These are phyloP conservation scores for Coendou prehensilis DNA, from an alignment of 2,797 vertebrate genomes.

Conservation along the genomic window DNA sequence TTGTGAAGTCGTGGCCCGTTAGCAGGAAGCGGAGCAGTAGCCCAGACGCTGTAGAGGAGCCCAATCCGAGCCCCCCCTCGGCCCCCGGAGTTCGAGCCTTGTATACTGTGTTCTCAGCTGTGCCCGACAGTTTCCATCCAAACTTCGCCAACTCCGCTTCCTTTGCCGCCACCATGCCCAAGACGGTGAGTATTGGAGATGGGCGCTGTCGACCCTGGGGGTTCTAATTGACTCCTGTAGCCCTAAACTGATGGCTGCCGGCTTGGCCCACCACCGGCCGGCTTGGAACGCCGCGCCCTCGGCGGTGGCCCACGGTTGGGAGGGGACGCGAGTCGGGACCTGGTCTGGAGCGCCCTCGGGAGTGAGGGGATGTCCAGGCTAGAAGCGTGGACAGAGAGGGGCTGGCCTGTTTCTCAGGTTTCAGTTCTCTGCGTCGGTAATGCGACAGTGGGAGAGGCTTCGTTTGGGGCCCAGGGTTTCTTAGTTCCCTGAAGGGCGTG, in stretches of 20 bases:
- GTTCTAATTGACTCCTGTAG: background rate
- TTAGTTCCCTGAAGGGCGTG: background rate
- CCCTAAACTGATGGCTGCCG: background rate
- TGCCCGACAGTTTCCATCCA: constrained; percentile 62
- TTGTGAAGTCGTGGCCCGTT: constrained; percentile 86
- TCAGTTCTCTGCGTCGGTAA: constrained; percentile 17
- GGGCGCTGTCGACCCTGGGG: background rate
- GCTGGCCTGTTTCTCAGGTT: constrained; percentile 48
- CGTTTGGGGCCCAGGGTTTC: background rate
- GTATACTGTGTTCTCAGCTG: constrained; percentile 51
- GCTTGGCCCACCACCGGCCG: background rate
- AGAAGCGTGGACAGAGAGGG: constrained; percentile 18
- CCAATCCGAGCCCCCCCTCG: constrained; percentile 26
- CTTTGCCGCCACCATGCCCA: constrained; percentile 87
- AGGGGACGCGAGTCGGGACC: constrained; percentile 53
- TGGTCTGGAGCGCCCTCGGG: background rate
- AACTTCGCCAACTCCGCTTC: constrained; percentile 80
- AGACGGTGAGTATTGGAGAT: constrained; percentile 85
- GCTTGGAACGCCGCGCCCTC: background rate
- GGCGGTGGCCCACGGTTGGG: constrained; percentile 13
- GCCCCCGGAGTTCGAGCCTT: background rate
- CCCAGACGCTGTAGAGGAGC: constrained; percentile 45
- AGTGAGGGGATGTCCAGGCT: background rate
- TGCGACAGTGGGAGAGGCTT: constrained; percentile 47
- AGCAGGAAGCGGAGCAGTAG: constrained; percentile 83